Evolutionary conservation across 2,113 vertebrate species (phyloP).

Genomic region (Ifrita kowaldi): DNA sequence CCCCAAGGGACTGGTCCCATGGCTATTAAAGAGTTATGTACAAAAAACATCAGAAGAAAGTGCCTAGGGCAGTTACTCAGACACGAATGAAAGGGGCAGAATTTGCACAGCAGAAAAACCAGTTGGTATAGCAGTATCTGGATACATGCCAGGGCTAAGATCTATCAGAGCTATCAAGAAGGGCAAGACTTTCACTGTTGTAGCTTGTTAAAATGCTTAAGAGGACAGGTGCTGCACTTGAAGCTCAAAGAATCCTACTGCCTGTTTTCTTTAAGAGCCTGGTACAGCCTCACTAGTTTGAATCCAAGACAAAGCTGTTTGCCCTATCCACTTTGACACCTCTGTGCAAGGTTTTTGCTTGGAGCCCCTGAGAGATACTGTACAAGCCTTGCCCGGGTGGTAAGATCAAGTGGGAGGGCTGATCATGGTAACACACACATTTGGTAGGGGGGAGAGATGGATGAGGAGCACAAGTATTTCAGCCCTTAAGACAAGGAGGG

Average conservation of each 20-base stretch:
- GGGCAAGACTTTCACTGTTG: not conserved
- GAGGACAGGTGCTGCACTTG: not conserved
- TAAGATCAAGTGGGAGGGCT: not conserved
- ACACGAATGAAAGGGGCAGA: not conserved
- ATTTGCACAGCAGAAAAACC: not conserved
- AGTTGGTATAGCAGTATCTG: not conserved
- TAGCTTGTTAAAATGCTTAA: not conserved
- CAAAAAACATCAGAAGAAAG: not conserved
- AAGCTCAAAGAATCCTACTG: not conserved
- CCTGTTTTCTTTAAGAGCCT: not conserved
- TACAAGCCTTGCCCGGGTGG: too few relatives aligned
- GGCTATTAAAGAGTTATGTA: accelerated
- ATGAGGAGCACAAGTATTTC: not conserved
- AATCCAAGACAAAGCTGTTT: accelerated
- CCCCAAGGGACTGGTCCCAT: not conserved
- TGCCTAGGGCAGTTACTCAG: not conserved
- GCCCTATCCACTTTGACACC: not conserved
- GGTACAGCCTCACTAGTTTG: not conserved
- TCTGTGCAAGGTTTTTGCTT: not conserved
- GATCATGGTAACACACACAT: accelerated
- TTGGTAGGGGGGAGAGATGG: not conserved
- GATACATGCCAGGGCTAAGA: not conserved
- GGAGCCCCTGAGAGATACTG: not conserved
- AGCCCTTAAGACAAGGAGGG: not conserved
- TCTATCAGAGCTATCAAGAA: not conserved